These are phyloP conservation scores for Zootermopsis nevadensis DNA, from an alignment of 2,888 invertebrate species.

Conservation along the genomic window DNA sequence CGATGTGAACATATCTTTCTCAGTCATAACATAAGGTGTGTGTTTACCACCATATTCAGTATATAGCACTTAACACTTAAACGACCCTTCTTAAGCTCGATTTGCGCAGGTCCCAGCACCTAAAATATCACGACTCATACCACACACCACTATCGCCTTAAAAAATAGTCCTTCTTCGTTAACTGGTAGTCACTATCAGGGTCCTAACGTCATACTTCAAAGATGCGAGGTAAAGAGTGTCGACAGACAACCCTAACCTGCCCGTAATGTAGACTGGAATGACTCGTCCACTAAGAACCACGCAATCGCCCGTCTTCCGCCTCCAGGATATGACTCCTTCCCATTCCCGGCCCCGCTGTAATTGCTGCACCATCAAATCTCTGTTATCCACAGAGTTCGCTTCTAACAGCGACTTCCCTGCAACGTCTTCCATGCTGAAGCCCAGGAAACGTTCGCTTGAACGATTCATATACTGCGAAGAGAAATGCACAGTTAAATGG, in stretches of 20 bases:
- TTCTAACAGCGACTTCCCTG: conserved; percentile 71
- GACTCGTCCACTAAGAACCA: conserved; percentile 82
- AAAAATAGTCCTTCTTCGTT: too few relatives aligned
- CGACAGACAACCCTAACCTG: conserved; percentile 36
- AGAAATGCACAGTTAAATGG: background rate
- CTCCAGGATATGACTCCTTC: conserved; percentile 74
- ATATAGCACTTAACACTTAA: too few relatives aligned
- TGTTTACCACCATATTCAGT: too few relatives aligned
- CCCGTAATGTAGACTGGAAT: conserved; percentile 66
- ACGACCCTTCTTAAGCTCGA: too few relatives aligned
- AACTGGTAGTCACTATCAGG: too few relatives aligned
- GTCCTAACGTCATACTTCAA: too few relatives aligned
- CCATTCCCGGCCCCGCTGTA: conserved; percentile 79
- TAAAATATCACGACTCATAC: too few relatives aligned
- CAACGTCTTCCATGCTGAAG: conserved; percentile 72
- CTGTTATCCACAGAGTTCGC: conserved; percentile 66
- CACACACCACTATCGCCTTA: too few relatives aligned
- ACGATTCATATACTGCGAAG: conserved; percentile 83
- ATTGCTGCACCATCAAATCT: conserved; percentile 70
- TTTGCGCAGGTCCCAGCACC: too few relatives aligned
- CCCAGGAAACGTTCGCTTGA: conserved; percentile 87
- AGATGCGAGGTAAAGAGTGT: too few relatives aligned
- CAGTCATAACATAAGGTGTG: too few relatives aligned
- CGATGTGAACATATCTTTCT: too few relatives aligned
- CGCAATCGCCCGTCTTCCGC: conserved; percentile 81